Evolutionary conservation across 2,797 vertebrate genomes (phyloP), one percentile per base, ranked within the genome.

Genomic region (Danio tinwini): DNA sequence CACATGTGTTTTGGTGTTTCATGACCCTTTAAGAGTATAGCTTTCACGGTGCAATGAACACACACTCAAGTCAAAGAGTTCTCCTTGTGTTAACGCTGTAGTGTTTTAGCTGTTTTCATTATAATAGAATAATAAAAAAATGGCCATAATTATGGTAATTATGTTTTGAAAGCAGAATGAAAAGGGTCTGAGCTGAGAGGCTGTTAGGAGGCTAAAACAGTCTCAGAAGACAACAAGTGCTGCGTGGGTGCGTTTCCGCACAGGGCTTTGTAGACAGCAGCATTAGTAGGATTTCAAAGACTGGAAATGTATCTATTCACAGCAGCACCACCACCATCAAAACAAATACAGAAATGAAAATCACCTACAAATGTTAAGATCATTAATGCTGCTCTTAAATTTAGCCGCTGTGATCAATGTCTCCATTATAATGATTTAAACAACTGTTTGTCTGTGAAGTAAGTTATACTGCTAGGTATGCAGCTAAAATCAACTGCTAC

Each of bases 241-340:
- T n/a, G 55, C 13, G 70, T 73, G 70, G 70, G 70, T n/a, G 70
- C 21, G 29, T 16, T 59, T 59, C 55, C 19, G 19, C 42, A 40
- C 17, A 19, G 50, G 17, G 42, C 6, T 37, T 53, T 13, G 67
- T 59, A 73, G 16, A 59, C 73, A 45, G 19, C 42, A 59, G 16
- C 42, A 59, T 59, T 59, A 59, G 39, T 40, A 58, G 42, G 39
- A 72, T 72, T 58, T 58, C 19, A n/a, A 59, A 73, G 70, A 59
- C 17, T 21, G 17, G 44, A 29, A 44, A 73, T 72, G 45, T 40
- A 72, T 16, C 13, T 19, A 17, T 29, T 44, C 16, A 45, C 40
- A 21, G 13, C 13, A 73, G n/a, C 6, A 17, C 4, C 39, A 21
- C 40, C 5, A 40, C 8, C 16, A 17, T 52, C 39, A 56, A 29